These are phyloP conservation scores for Phyllotreta cruciferae DNA, from an alignment of 2,888 invertebrate genomes.

Conservation along the genomic window DNA sequence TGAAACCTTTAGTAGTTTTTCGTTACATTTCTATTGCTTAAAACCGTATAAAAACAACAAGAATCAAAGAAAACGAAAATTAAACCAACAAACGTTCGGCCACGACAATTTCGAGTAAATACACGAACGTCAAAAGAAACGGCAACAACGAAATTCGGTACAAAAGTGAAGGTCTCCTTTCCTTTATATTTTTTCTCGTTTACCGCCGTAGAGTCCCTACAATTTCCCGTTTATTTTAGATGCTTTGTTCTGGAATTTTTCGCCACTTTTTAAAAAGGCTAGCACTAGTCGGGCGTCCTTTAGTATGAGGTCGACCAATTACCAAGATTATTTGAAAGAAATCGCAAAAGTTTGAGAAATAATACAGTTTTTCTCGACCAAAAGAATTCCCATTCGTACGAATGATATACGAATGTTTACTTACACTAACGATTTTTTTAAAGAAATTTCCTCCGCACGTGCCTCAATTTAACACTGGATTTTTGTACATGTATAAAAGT, in stretches of 20 bases:
- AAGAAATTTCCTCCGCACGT: too few species aligned
- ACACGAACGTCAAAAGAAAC: conserved; percentile 15
- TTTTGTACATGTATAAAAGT: too few species aligned
- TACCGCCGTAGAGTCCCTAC: conserved; percentile 33
- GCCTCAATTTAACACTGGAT: too few species aligned
- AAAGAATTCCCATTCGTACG: conserved; percentile 5
- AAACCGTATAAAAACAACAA: too few species aligned
- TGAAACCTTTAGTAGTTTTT: too few species aligned
- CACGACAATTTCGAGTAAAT: too few species aligned
- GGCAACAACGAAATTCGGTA: conserved; percentile 2
- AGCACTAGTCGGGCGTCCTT: conserved; percentile 43
- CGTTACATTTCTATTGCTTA: too few species aligned
- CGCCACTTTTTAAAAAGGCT: conserved; percentile 38
- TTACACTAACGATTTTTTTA: neutral
- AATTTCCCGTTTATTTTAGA: conserved; percentile 39
- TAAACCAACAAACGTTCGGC: too few species aligned
- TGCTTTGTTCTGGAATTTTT: conserved; percentile 34
- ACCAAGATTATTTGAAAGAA: conserved; percentile 33
- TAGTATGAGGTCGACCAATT: conserved; percentile 34
- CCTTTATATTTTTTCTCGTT: neutral
- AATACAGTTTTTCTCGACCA: conserved; percentile 22
- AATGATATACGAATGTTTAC: too few species aligned
- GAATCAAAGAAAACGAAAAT: too few species aligned
- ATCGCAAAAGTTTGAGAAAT: conserved; percentile 33
- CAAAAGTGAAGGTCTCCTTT: conserved; percentile 32